Evolutionary conservation across 2,113 vertebrate genomes (phyloP), one percentile per base, ranked within the genome.

Genomic region (Cephalopholis sonnerati): DNA sequence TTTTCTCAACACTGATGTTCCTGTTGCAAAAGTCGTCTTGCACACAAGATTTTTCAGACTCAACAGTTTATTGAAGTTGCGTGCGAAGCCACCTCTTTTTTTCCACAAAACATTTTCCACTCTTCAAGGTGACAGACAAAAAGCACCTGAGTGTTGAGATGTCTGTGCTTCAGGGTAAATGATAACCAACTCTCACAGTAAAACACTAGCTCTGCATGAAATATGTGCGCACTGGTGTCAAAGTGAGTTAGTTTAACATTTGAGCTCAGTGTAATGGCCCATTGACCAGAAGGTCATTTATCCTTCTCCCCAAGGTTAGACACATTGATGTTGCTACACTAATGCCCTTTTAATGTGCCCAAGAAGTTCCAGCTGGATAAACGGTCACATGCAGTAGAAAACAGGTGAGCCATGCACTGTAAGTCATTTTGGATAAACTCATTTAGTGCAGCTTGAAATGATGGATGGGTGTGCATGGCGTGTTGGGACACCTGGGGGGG

Each of bases 351-450:
- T 94, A 95, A 92, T 92, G 90, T 85, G 83, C 84, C 89, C 90
- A 88, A 90, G 84, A 93, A 85, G 84, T 92, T 93, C 87, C 91
- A 93, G 90, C 91, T 93, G 91, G 87, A 90, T 93, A 94, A 94
- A 92, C 74, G 90, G 84, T 88, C 82, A 90, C 81, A 77, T 79
- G 85, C 83, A 66, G 85, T 91, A 87, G 86, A 91, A 86, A 87
- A 74, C 90, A 93, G 91, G 91, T 91, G 91, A 92, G 88, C 89
- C 78, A 46, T 90, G 89, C 87, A 89, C 86, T 92, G 86, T 83
- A 89, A 91, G 89, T 89, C 90, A 79, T 87, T 92, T 93, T 89
- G 88, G 89, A 94, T 95, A 88, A 93, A 93, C 85, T 88, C 78
- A 92, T 93, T 92, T 86, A 87, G 82, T 82, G 46, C 50, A 53